phyloP scores from a whole-genome alignment of 2,113 vertebrate genomes.

The Bubo bubo region DNA sequence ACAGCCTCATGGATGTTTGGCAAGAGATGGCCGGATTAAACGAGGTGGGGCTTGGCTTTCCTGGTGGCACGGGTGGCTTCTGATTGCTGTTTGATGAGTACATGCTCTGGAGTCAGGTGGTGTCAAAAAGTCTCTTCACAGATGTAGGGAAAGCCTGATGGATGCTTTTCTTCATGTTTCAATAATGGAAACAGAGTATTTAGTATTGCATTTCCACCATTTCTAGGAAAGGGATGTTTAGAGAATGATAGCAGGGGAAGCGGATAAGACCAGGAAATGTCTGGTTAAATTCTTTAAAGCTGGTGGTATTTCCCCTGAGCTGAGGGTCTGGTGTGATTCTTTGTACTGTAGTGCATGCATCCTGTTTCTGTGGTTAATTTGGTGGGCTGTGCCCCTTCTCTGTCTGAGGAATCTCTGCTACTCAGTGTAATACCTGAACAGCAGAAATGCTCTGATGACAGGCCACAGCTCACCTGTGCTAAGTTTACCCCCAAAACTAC shows the following conservation, averaged over 20 bases:
- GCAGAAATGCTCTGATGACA: background rate
- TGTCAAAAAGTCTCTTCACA: background rate
- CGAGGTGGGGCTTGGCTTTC: constrained; percentile 78
- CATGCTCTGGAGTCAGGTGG: background rate
- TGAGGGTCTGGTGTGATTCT: background rate
- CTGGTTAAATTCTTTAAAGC: constrained; percentile 18
- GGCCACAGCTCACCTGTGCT: background rate
- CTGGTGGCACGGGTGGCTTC: background rate
- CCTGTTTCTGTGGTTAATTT: background rate
- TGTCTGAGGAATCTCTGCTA: background rate
- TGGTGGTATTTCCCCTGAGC: background rate
- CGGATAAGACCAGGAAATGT: constrained; percentile 2
- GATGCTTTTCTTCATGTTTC: background rate
- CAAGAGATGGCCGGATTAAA: constrained; percentile 93
- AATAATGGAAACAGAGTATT: background rate
- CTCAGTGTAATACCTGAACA: background rate
- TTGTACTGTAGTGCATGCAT: background rate
- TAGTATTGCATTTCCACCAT: background rate
- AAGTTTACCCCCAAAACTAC: background rate
- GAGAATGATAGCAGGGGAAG: background rate
- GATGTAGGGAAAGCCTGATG: background rate
- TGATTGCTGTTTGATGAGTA: background rate
- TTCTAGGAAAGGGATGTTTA: constrained; percentile 34
- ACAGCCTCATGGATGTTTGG: constrained; percentile 94
- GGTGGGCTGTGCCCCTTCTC: background rate